These are phyloP conservation scores for Amiota minor DNA, from an alignment of 2,888 invertebrate genomes.

Conservation along the genomic window DNA sequence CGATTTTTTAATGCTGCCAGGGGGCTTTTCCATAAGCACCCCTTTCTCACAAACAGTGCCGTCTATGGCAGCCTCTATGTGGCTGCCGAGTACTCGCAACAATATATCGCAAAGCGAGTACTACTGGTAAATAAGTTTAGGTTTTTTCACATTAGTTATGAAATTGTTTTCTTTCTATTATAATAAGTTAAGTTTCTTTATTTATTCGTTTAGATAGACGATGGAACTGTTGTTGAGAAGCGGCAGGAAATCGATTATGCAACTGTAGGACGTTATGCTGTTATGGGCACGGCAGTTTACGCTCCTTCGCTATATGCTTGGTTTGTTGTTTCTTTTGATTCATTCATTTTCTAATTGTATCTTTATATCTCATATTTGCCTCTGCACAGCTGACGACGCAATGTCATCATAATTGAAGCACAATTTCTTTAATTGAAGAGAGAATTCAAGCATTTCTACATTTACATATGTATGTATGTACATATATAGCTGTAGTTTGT, in stretches of 20 bases:
- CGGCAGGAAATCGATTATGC: conserved; percentile 75
- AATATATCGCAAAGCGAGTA: conserved; percentile 79
- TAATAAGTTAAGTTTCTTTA: not conserved
- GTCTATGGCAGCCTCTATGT: conserved; percentile 86
- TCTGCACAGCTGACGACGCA: conserved; percentile 1
- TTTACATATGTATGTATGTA: not conserved
- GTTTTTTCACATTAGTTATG: conserved; percentile 34
- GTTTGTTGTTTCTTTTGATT: conserved; percentile 71
- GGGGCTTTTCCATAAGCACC: conserved; percentile 74
- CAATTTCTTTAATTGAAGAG: conserved; percentile 4
- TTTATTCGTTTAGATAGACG: not conserved
- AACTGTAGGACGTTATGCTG: conserved; percentile 76
- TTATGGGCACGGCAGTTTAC: conserved; percentile 78
- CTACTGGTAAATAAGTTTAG: conserved; percentile 76
- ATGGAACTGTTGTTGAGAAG: conserved; percentile 36
- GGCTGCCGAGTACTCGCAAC: conserved; percentile 86
- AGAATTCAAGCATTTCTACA: not conserved
- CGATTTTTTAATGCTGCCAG: conserved; percentile 53
- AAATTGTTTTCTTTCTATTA: conserved; percentile 30
- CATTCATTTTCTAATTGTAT: not conserved
- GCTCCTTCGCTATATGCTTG: conserved; percentile 79
- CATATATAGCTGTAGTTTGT: too few relatives aligned
- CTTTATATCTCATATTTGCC: not conserved
- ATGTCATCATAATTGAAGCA: not conserved
- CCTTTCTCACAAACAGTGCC: conserved; percentile 76